A percentile compares a stretch with the other conserved stretches of the same genome.
phyloP scores from a whole-genome alignment of 2,113 vertebrate genomes.

The Scortum barcoo region DNA sequence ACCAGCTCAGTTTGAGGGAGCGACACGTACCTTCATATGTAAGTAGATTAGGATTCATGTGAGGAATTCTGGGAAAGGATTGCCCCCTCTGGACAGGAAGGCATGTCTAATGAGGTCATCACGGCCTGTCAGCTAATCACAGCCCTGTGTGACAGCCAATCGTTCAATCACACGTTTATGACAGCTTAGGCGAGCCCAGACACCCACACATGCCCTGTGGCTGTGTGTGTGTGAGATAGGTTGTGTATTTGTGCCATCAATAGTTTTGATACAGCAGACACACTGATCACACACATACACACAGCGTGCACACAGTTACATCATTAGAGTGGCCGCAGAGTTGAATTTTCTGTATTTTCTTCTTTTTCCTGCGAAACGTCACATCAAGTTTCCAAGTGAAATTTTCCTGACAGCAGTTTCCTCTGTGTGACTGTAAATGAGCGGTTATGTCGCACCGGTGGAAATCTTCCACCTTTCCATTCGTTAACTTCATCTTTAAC shows the following conservation, averaged over 20 bases:
- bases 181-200: conserved; percentile 53
- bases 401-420: not conserved
- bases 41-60: conserved; percentile 13
- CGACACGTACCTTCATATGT: not conserved
- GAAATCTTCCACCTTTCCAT: not conserved
- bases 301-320: not conserved
- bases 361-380: not conserved
- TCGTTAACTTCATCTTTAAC: not conserved
- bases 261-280: not conserved
- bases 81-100: conserved; percentile 33
- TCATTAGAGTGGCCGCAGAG: not conserved
- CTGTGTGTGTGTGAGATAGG: not conserved
- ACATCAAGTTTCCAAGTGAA: not conserved
- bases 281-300: not conserved
- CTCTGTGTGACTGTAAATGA: not conserved
- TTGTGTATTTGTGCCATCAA: not conserved
- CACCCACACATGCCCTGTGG: conserved; percentile 31
- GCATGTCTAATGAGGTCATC: conserved; percentile 53
- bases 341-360: not conserved
- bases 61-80: conserved; percentile 12
- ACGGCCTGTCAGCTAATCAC: conserved; percentile 55
- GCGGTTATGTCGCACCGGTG: not conserved
- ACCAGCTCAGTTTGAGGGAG: not conserved
- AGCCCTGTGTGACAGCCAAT: conserved; percentile 51
- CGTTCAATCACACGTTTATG: conserved; percentile 56